Evolutionary conservation across 2,888 invertebrate species (phyloP), one percentile per base, ranked within the genome.

Genomic region (Drosophila helvetica): DNA sequence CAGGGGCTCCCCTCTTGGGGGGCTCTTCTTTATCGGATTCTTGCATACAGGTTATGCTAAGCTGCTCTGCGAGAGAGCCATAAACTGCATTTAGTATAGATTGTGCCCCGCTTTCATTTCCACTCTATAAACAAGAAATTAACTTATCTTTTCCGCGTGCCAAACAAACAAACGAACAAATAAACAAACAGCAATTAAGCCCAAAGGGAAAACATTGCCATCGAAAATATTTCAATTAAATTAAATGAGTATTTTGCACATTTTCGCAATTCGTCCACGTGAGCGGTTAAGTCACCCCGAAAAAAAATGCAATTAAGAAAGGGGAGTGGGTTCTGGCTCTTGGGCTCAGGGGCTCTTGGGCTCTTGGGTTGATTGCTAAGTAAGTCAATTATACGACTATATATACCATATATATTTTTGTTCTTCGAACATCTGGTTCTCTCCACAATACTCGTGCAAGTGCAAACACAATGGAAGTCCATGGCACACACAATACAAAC

Each of bases 141-240:
- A 61, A 48, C 52, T 64, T 71, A 67, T 72, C 74, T 72, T 70
- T 46, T 25, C 45, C 38, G 51, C 33, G 54, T 43, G 63, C 42
- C 54, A 51, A 59, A 52, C 51, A 43, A 51, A 42, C 59, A 59
- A 50, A 43, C 18, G 27, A 56, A 43, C 42, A 50, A 58, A 69
- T 71, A 69, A 69, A 52, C 54, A 22, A 25, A 25, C 48, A 50
- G 9, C 25, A 50, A 15, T 38, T 38, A 38, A 38, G 38, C n/a
- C 68, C 65, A 43, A 67, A 65, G 43, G 42, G 68, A 66, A 70
- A 70, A 68, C 27, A 60, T 45, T 70, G 38, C 51, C 60, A 70
- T 70, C 22, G 27, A 27, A 27, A 59, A 47, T 25, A 43, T 59
- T 70, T 27, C 51, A 70, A 68, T 60, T 71, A 68, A 70, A 68